phyloP scores from a whole-genome alignment of 2,888 invertebrate species.

The Drosophila melanosoma region DNA sequence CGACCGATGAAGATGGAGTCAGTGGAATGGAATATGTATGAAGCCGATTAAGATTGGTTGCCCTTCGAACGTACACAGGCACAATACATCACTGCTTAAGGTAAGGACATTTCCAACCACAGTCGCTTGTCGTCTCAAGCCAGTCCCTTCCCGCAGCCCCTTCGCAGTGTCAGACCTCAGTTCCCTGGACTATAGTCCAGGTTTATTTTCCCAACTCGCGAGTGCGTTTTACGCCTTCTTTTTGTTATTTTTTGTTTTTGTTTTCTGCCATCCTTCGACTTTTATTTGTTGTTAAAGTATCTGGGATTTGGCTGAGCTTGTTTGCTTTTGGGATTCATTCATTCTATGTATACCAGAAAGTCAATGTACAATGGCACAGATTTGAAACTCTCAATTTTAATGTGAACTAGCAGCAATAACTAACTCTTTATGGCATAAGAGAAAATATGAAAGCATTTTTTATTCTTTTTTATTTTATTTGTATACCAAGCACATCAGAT shows the following conservation, averaged over 20 bases:
- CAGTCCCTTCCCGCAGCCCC: not conserved
- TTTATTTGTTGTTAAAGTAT: conserved; percentile 71
- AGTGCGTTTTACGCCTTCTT: conserved; percentile 32
- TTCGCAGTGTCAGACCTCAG: not conserved
- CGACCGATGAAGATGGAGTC: conserved; percentile 8
- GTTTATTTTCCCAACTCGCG: conserved; percentile 24
- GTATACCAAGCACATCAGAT: not conserved
- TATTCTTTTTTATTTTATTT: not conserved
- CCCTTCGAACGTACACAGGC: conserved; percentile 33
- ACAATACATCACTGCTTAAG: conserved; percentile 61
- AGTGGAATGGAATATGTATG: conserved; percentile 35
- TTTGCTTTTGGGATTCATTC: conserved; percentile 69
- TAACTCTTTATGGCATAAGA: not conserved
- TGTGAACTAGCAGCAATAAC: not conserved
- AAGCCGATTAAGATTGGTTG: conserved; percentile 65
- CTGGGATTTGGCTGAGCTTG: conserved; percentile 66
- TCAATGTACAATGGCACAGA: conserved; percentile 50
- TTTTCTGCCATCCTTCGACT: conserved; percentile 27
- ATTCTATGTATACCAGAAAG: conserved; percentile 36
- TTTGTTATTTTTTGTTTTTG: conserved; percentile 18
- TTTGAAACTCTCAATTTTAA: conserved; percentile 6
- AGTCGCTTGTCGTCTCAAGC: conserved; percentile 16
- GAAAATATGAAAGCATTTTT: not conserved
- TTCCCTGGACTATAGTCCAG: conserved; percentile 19
- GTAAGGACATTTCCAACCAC: conserved; percentile 45